Conservation (phyloP, 2,113 vertebrate genomes). For the Chiloscyllium plagiosum region DNA sequence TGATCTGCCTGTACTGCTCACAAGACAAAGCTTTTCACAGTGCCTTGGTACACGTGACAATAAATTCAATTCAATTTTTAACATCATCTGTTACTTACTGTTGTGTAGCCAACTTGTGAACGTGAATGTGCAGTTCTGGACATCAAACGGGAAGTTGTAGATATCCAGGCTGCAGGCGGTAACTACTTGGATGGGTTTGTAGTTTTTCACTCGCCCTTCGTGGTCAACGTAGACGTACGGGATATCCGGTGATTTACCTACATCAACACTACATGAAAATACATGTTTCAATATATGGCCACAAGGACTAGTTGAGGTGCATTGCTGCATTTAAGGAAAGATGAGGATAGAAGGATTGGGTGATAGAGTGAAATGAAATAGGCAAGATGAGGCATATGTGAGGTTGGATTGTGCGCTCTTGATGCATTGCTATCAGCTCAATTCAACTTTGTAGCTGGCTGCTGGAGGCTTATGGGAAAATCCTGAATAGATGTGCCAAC, state of each 20-base stretch:
- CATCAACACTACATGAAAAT: conserved; percentile 70
- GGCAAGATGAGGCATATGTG: neutral
- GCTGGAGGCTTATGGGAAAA: neutral
- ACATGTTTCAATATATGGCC: neutral
- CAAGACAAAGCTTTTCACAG: no score
- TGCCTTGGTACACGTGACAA: no score
- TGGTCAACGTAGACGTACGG: conserved; percentile 82
- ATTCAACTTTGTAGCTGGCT: neutral
- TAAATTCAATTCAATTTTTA: neutral
- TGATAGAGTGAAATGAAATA: neutral
- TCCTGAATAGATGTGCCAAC: neutral
- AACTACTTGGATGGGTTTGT: conserved; percentile 93
- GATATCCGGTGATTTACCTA: conserved; percentile 86
- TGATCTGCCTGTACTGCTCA: no score
- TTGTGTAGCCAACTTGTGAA: conserved; percentile 98
- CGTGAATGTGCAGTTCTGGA: conserved; percentile 93
- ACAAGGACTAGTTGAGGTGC: neutral
- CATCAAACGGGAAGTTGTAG: conserved; percentile 95
- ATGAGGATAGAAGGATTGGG: neutral
- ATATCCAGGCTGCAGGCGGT: conserved; percentile 92
- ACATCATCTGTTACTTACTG: conserved; percentile 58
- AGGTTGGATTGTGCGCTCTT: neutral
- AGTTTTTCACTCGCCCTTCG: conserved; percentile 77
- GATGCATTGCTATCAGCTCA: neutral
- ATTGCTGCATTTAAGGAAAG: neutral